Evolutionary conservation across 2,888 invertebrate genomes (phyloP), one percentile per base, ranked within the genome.

Genomic region (Mythimna pallens): DNA sequence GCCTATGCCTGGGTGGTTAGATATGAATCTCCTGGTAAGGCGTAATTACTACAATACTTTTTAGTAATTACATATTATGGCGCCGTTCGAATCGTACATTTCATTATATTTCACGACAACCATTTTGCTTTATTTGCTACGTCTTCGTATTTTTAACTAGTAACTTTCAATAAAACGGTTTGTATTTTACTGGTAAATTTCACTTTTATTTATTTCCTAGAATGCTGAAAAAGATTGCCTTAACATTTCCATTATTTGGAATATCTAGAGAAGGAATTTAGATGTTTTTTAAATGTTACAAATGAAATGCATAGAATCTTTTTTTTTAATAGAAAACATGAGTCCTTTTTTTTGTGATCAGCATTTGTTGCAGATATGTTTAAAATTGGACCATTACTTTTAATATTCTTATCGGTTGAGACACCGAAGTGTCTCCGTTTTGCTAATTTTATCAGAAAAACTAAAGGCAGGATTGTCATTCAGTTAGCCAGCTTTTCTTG

Each of bases 401-500:
- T 43, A 43, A 68, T 20, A 52, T 52, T 52, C 22, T 40, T 43
- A 63, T 43, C 25, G 9, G 1, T 34, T 52, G 30, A 14, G 25
- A 50, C 30, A 57, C 52, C 5, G 30, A 69, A 62, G 14, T 40
- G 40, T 61, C 12, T 70, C 54, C n/a, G 8, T 55, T 61, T 54
- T 54, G 30, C 17, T 30, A 34, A 71, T 54, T 64, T 52, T 57
- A 57, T 22, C 25, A 12, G 40, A 30, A 17, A 30, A 22, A 40
- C 17, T 50, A 50, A 54, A 54, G n/a, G 20, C 50, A 47, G 10
- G n/a, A 59, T 52, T 58, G 81, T 69, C 47, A 75, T 65, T 30
- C 30, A 3, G 30, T 14, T 57, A 30, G 2, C 76, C 7, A 54
- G 65, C 54, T 65, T 70, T 76, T 65, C 77, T 81, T 81, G 63